Conservation (phyloP, 2,113 vertebrate species). For the Microtus montanus region DNA sequence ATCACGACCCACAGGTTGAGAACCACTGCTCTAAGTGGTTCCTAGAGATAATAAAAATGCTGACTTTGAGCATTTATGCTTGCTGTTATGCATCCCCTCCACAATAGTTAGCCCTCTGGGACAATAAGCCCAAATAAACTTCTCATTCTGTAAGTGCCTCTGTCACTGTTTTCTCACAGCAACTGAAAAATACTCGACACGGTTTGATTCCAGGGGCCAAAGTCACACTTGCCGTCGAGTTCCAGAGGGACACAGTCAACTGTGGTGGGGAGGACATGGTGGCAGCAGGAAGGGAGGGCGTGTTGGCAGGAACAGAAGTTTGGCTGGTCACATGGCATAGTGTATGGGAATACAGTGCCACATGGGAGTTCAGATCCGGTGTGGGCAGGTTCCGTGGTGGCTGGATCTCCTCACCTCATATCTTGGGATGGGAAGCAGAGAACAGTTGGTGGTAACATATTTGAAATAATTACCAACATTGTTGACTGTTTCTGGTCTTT, state of each 20-base stretch:
- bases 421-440: not conserved
- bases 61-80: not conserved
- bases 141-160: not conserved
- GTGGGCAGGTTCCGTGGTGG: not conserved
- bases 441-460: not conserved
- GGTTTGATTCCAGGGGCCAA: not conserved
- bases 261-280: not conserved
- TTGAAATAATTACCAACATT: not conserved
- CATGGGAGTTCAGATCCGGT: not conserved
- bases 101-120: not conserved
- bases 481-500: not conserved
- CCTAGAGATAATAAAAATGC: not conserved
- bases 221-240: not conserved
- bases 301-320: not conserved
- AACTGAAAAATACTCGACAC: not conserved
- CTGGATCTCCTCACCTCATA: not conserved
- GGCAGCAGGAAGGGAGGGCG: not conserved
- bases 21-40: not conserved
- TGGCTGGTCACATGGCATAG: not conserved
- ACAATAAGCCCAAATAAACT: not conserved
- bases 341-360: not conserved
- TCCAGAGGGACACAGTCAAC: not conserved
- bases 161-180: not conserved
- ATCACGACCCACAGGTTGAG: not conserved
- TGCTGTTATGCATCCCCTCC: not conserved